A percentile compares a stretch with the other conserved stretches of the same genome.
Conservation (phyloP, 2,888 invertebrate genomes). For the Tanypteryx hageni region DNA sequence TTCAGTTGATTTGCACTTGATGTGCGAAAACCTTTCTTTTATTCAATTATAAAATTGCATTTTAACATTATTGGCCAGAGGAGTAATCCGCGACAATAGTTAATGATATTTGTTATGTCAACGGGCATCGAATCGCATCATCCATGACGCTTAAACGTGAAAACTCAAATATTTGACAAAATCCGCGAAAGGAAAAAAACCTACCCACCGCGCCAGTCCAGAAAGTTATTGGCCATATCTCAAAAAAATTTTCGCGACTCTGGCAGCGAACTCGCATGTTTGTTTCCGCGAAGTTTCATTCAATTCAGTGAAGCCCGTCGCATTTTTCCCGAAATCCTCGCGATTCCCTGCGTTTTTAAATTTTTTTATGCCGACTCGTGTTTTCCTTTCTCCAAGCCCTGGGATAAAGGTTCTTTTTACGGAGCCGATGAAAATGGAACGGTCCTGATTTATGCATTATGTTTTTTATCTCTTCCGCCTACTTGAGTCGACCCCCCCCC, state of each 20-base stretch:
- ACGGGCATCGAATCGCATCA: no score
- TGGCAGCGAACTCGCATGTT: neutral
- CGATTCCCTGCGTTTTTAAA: neutral
- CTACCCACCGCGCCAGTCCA: neutral
- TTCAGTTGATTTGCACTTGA: no score
- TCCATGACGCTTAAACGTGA: no score
- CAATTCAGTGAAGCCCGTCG: neutral
- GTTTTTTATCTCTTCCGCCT: slow-evolving; percentile 43
- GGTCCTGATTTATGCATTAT: slow-evolving; percentile 36
- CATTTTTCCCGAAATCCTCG: neutral
- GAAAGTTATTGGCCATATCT: neutral
- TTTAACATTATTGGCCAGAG: no score
- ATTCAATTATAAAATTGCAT: no score
- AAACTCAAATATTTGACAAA: no score
- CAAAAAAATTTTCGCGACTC: neutral
- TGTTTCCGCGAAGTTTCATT: slow-evolving; percentile 18
- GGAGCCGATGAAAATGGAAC: slow-evolving; percentile 37
- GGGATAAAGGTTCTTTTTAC: slow-evolving; percentile 38
- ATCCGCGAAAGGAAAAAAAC: no score
- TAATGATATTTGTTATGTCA: no score
- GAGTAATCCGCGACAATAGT: no score
- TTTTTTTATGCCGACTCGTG: neutral
- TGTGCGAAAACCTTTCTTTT: no score
- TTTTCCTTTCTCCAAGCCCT: neutral
- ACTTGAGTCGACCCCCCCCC: slow-evolving; percentile 23